phyloP scores from a whole-genome alignment of 2,113 vertebrate species.

The Lipophrys pholis region DNA sequence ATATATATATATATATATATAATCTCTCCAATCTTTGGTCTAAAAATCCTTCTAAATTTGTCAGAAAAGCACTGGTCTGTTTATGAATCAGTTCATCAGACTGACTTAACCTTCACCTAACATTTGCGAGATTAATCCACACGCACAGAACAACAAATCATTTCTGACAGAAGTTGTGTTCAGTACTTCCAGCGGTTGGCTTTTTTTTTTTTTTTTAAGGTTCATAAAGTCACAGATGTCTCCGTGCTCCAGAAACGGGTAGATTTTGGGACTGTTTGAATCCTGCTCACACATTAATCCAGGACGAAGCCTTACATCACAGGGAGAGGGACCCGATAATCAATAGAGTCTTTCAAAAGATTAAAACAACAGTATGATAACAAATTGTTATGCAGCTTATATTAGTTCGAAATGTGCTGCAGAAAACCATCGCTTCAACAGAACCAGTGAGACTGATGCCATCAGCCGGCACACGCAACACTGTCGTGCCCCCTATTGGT shows the following conservation, averaged over 20 bases:
- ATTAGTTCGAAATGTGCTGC: background rate
- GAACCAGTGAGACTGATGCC: background rate
- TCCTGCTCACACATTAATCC: constrained; percentile 30
- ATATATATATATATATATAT: too few relatives aligned
- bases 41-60: background rate
- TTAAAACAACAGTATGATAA: background rate
- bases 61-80: constrained; percentile 20
- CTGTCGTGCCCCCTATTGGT: constrained; percentile 10
- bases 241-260: constrained; percentile 22
- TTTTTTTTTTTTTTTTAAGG: constrained; percentile 6
- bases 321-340: constrained; percentile 21
- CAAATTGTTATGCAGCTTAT: constrained; percentile 3
- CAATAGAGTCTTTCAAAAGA: constrained; percentile 10
- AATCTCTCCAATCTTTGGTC: background rate
- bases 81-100: constrained; percentile 17
- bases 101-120: constrained; percentile 28
- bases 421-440: background rate
- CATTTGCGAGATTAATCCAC: constrained; percentile 29
- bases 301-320: constrained; percentile 1
- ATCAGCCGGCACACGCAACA: background rate
- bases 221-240: constrained; percentile 60
- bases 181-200: background rate
- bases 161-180: constrained; percentile 33
- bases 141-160: constrained; percentile 31
- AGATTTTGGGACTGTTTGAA: constrained; percentile 27